Evolutionary conservation across 2,113 vertebrate species (phyloP).

Genomic region (Heliornis fulica): DNA sequence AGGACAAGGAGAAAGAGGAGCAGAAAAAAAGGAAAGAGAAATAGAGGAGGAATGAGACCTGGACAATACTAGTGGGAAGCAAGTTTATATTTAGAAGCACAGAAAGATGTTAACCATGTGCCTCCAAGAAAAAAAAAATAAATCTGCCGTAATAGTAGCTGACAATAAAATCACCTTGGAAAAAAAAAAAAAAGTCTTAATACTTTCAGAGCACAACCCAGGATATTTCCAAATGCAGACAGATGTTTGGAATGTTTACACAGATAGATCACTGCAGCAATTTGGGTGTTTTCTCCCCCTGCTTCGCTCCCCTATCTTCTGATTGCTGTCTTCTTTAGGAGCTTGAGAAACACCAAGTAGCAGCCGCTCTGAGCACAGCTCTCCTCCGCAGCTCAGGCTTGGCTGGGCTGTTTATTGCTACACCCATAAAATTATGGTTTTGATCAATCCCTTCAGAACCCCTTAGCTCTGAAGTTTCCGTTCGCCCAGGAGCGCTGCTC

Average conservation of each 20-base stretch:
- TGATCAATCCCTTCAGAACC: conserved; percentile 23
- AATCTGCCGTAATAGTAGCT: conserved; percentile 25
- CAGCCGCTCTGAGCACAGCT: not conserved
- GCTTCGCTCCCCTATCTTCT: not conserved
- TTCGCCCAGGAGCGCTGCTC: not conserved
- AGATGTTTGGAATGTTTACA: conserved; percentile 62
- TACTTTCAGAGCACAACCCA: conserved; percentile 29
- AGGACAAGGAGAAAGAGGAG: not conserved
- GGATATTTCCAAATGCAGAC: conserved; percentile 37
- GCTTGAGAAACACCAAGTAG: not conserved
- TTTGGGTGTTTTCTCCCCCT: not conserved
- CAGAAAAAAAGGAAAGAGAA: not conserved
- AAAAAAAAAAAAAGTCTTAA: conserved; percentile 61
- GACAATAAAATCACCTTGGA: conserved; percentile 54
- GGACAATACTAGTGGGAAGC: conserved; percentile 16
- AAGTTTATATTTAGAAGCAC: conserved; percentile 67
- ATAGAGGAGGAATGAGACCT: conserved; percentile 7
- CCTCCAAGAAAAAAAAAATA: conserved; percentile 44
- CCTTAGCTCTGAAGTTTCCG: not conserved
- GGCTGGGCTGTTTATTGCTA: not conserved
- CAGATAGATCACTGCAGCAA: conserved; percentile 24
- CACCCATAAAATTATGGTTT: conserved; percentile 10
- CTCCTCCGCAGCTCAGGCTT: not conserved
- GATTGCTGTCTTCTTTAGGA: not conserved
- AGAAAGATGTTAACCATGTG: conserved; percentile 63